phyloP scores from a whole-genome alignment of 2,797 vertebrate genomes.

The Yasuhikotakia modesta region DNA sequence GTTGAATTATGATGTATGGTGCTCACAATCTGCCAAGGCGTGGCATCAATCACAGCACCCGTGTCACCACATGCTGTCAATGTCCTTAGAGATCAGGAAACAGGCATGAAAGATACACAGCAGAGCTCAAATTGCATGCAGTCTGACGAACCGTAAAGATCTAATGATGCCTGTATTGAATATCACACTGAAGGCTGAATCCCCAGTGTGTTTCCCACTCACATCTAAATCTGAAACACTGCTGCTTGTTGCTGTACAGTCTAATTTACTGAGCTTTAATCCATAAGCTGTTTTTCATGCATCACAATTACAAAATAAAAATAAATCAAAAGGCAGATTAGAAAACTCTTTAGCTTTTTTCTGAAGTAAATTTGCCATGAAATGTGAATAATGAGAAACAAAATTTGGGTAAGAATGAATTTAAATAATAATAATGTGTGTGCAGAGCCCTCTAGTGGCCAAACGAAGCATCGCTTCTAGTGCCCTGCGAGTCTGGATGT shows the following conservation, averaged over 20 bases:
- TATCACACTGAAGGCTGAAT: conserved; percentile 9
- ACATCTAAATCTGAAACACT: not conserved
- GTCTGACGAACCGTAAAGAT: not conserved
- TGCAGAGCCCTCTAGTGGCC: conserved; percentile 41
- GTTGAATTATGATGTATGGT: conserved; percentile 54
- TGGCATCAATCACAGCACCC: conserved; percentile 47
- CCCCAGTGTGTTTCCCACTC: not conserved
- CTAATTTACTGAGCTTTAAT: not conserved
- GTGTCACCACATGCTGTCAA: conserved; percentile 33
- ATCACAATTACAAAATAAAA: not conserved
- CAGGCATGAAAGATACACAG: conserved; percentile 4
- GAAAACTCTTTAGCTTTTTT: not conserved
- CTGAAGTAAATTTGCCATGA: not conserved
- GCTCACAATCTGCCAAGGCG: conserved; percentile 29
- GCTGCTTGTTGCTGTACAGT: not conserved
- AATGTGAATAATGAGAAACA: too few relatives aligned
- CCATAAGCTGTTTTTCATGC: not conserved
- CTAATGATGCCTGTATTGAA: conserved; percentile 24
- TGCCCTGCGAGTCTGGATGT: not conserved
- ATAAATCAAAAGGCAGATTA: not conserved
- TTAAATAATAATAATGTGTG: too few relatives aligned
- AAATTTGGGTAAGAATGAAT: too few relatives aligned
- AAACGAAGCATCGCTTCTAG: not conserved
- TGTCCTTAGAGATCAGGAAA: conserved; percentile 28
- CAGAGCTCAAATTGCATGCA: conserved; percentile 33